Conservation (phyloP, 2,888 invertebrate genomes). For the Phania funesta region DNA sequence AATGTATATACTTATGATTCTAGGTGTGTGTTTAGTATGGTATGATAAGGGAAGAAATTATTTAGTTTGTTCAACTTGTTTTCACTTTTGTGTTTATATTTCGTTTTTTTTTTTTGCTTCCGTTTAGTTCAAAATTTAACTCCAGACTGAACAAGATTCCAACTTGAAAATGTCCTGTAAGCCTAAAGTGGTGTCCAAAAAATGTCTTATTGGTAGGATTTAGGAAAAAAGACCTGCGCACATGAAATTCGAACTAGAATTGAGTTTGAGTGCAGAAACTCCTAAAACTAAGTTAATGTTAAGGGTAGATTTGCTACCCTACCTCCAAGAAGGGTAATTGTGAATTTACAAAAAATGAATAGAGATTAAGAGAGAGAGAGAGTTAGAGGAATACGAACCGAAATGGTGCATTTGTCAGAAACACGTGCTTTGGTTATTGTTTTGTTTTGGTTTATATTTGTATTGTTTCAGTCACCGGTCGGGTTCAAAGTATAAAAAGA, state of each 20-base stretch:
- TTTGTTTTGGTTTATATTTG: slow-evolving; percentile 38
- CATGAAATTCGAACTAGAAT: slow-evolving; percentile 73
- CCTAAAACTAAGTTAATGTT: background rate
- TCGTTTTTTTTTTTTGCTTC: slow-evolving; percentile 74
- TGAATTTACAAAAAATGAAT: background rate
- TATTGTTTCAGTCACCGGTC: slow-evolving; percentile 46
- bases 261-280: slow-evolving; percentile 24
- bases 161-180: slow-evolving; percentile 75
- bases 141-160: slow-evolving; percentile 77
- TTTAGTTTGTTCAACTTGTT: slow-evolving; percentile 45
- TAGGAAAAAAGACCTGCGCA: slow-evolving; percentile 79
- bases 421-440: too few relatives aligned
- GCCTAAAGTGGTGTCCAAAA: slow-evolving; percentile 46
- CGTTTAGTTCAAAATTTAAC: slow-evolving; percentile 78
- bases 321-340: background rate
- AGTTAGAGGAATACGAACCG: background rate
- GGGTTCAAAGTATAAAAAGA: background rate
- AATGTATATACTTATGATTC: too few relatives aligned
- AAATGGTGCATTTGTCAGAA: slow-evolving; percentile 17
- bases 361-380: background rate
- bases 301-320: slow-evolving; percentile 27
- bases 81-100: slow-evolving; percentile 64
- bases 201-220: slow-evolving; percentile 74
- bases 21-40: slow-evolving; percentile 25
- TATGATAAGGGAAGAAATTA: slow-evolving; percentile 59